Conservation (phyloP, 2,888 invertebrate species). For the Drosophila maculinotata region DNA sequence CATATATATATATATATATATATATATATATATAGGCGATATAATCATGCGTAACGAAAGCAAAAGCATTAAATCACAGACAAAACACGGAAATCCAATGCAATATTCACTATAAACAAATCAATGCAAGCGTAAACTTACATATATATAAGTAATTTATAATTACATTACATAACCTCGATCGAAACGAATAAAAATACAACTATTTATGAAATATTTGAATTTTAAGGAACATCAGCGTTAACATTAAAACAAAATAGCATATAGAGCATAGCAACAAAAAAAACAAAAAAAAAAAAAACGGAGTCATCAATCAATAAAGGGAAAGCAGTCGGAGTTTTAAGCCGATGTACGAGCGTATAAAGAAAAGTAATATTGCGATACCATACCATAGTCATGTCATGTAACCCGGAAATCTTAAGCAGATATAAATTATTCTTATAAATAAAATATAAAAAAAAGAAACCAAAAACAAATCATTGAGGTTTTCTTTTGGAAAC, state of each 20-base stretch:
- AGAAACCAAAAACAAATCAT: conserved; percentile 33
- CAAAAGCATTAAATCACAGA: conserved; percentile 46
- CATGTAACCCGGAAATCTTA: conserved; percentile 78
- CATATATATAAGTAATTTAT: conserved; percentile 59
- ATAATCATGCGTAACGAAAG: conserved; percentile 64
- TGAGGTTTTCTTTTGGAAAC: background rate
- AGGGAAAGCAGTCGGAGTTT: conserved; percentile 20
- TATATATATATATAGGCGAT: conserved; percentile 51
- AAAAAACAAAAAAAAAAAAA: background rate
- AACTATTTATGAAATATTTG: conserved; percentile 53
- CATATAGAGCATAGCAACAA: conserved; percentile 42
- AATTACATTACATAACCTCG: conserved; percentile 39
- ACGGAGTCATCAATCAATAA: conserved; percentile 44
- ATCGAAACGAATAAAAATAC: conserved; percentile 28
- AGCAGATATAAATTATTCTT: conserved; percentile 84
- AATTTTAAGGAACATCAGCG: conserved; percentile 58
- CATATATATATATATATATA: conserved; percentile 17
- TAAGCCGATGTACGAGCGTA: conserved; percentile 37
- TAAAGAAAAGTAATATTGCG: conserved; percentile 37
- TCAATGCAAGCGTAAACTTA: conserved; percentile 61
- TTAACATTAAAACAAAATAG: conserved; percentile 25
- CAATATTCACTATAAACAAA: conserved; percentile 69
- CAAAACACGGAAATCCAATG: conserved; percentile 54
- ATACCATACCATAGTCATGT: conserved; percentile 80
- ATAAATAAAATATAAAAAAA: conserved; percentile 76